Evolutionary conservation across 30 jellyfish, hydroid and myxozoan species (phyloP).

Genomic region (Turritopsis rubra): DNA sequence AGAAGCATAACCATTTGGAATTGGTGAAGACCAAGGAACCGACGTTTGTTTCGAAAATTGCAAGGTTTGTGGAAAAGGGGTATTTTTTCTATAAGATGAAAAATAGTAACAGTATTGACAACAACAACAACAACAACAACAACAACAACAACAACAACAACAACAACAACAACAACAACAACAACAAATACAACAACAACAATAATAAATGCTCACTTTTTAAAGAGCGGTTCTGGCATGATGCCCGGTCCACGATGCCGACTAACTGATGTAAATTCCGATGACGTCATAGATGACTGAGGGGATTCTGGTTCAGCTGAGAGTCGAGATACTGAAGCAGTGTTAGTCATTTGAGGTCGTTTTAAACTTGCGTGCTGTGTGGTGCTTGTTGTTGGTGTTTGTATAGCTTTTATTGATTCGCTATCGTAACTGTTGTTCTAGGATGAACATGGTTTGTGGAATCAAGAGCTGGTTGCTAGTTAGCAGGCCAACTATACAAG

Average conservation of each 20-base stretch:
- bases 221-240: constrained; percentile 41
- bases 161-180: neutral
- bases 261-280: constrained; percentile 90
- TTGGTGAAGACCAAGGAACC: neutral
- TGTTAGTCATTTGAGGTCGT: constrained; percentile 47
- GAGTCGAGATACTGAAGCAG: constrained; percentile 36
- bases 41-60: neutral
- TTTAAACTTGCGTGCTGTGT: constrained; percentile 7
- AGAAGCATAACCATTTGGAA: neutral
- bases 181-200: neutral
- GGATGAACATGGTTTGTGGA: neutral
- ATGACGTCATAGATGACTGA: constrained; percentile 91
- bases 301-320: constrained; percentile 62
- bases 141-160: too few relatives aligned
- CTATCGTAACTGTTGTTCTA: constrained; percentile 65
- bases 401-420: constrained; percentile 32
- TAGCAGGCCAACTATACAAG: too few relatives aligned
- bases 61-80: neutral
- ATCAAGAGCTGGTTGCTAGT: too few relatives aligned
- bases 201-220: neutral
- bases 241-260: constrained; percentile 64
- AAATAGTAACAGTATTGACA: neutral
- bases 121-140: neutral
- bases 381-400: constrained; percentile 27
- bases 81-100: neutral